Evolutionary conservation across 2,888 invertebrate species (phyloP), one percentile per base, ranked within the genome.

Genomic region (Agonopterix subpropinquella): DNA sequence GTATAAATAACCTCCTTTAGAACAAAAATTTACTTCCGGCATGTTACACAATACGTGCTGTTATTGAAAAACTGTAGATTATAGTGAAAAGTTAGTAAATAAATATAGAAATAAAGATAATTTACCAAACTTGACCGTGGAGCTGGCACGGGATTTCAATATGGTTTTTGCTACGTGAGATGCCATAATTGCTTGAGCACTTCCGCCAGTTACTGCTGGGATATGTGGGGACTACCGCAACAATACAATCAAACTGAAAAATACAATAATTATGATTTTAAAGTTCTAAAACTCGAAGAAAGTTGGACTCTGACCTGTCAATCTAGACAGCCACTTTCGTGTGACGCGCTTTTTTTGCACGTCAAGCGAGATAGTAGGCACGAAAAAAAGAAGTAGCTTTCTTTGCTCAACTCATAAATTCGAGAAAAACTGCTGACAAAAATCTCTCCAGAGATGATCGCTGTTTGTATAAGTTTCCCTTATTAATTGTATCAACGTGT

Each of bases 281-380:
- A 79, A 77, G 63, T 67, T 66, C 49, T 48, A 59, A 59, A 61
- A 73, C 62, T 67, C 55, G 53, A 37, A 64, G 57, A 78, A 83
- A 80, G 80, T 82, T 86, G 87, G 87, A 87, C 86, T 87, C 66
- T 87, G 86, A 87, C 83, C 86, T 77, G 61, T 58, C 64, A 54
- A 44, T 55, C 11, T n/a, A 15, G 11, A 44, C 45, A 45, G 37
- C 8, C 15, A 37, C 37, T 45, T 37, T 45, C 8, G 35, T 7
- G 11, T 4, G 36, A 2, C 8, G 36, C 36, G 28, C 4, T 44
- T 44, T 44, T 39, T 11, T 39, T 4, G 5, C 5, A 7, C 28
- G 5, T 5, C 5, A 28, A 28, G 1, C 28, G 28, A 28, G 28
- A 28, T 28, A 7, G 7, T 28, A 28, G 5, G 28, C 28, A 28